Percentiles rank a stretch among this genome's conserved stretches.
These are phyloP conservation scores for Vanessa cardui DNA, from an alignment of 2,888 invertebrate genomes.

Conservation along the genomic window DNA sequence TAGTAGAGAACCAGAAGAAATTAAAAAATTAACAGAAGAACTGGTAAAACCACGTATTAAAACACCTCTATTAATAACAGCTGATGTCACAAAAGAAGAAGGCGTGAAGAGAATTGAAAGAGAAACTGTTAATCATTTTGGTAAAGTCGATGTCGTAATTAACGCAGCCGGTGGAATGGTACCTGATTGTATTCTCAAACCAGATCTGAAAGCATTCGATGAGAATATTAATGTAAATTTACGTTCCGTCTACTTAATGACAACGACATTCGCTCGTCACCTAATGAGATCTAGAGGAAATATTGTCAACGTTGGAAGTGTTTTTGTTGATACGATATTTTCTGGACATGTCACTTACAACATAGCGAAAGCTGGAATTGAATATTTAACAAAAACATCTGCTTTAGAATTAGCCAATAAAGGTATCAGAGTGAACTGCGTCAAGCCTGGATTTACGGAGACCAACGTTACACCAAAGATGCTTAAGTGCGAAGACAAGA, in stretches of 20 bases:
- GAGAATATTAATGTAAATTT: slow-evolving; percentile 16
- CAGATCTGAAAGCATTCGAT: slow-evolving; percentile 13
- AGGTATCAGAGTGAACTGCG: slow-evolving; percentile 18
- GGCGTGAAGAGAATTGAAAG: slow-evolving; percentile 15
- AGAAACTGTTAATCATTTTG: slow-evolving; percentile 5
- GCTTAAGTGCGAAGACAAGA: not conserved
- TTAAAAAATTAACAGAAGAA: slow-evolving; percentile 5
- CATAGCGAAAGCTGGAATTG: slow-evolving; percentile 11
- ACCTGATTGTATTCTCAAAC: slow-evolving; percentile 15
- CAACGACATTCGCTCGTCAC: slow-evolving; percentile 13
- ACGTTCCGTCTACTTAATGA: slow-evolving; percentile 14
- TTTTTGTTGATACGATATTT: slow-evolving; percentile 10
- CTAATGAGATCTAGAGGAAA: slow-evolving; percentile 14
- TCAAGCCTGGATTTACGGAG: slow-evolving; percentile 13
- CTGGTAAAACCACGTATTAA: not conserved
- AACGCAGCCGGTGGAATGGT: slow-evolving; percentile 14
- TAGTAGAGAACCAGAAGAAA: slow-evolving; percentile 3
- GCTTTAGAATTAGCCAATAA: slow-evolving; percentile 16
- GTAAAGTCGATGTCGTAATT: slow-evolving; percentile 11
- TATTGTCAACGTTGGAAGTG: slow-evolving; percentile 16
- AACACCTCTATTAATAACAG: slow-evolving; percentile 9
- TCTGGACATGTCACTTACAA: slow-evolving; percentile 17
- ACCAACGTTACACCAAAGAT: slow-evolving; percentile 5
- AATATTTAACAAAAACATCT: slow-evolving; percentile 20
- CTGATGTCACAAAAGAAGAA: slow-evolving; percentile 13